phyloP scores from a whole-genome alignment of 2,113 vertebrate species.

The Chaetorhynchus papuensis region DNA sequence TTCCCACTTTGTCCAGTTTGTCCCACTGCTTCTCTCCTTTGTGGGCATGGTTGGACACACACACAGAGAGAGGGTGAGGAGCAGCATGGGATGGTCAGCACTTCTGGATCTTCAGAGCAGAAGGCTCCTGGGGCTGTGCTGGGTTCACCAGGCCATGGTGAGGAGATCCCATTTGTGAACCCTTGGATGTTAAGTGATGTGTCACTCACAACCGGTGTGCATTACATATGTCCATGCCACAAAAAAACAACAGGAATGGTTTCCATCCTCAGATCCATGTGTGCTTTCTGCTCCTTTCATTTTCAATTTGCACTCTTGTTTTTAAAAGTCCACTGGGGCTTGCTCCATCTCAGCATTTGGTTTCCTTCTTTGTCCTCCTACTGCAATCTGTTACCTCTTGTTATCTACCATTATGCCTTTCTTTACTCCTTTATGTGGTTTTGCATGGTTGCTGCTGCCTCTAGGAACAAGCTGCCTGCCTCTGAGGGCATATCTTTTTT shows the following conservation, averaged over 20 bases:
- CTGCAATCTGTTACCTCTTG: constrained; percentile 46
- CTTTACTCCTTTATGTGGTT: constrained; percentile 16
- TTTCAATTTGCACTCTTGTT: constrained; percentile 27
- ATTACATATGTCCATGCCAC: not conserved
- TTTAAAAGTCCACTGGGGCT: constrained; percentile 33
- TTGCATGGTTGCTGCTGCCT: not conserved
- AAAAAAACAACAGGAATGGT: not conserved
- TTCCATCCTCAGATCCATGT: not conserved
- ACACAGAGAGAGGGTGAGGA: not conserved
- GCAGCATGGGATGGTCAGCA: not conserved
- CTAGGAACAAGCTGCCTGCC: constrained; percentile 7
- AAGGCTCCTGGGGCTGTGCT: not conserved
- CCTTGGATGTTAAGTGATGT: not conserved
- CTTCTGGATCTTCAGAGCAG: not conserved
- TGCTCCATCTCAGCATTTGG: constrained; percentile 32
- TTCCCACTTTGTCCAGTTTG: not conserved
- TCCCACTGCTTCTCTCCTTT: not conserved
- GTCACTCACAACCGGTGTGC: not conserved
- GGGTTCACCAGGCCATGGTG: not conserved
- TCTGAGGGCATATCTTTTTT: not conserved
- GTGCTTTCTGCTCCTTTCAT: constrained; percentile 25
- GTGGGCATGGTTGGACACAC: not conserved
- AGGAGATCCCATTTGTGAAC: not conserved
- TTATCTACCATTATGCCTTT: constrained; percentile 33
- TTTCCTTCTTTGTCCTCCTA: constrained; percentile 36